phyloP scores from a whole-genome alignment of 1,140 invertebrate species.

The Cotesia typhae region DNA sequence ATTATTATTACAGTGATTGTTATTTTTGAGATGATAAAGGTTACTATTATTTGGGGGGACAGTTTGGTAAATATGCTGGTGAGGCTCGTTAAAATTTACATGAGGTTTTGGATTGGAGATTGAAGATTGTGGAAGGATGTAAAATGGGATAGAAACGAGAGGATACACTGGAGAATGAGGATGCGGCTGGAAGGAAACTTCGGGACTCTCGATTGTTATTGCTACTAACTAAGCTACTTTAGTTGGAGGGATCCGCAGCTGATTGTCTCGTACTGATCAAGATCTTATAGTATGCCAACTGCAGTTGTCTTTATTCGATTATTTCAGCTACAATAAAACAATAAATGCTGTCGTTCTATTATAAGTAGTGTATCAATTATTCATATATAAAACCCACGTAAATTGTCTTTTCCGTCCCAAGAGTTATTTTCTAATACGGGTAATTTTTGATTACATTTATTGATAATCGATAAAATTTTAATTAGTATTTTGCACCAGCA shows the following conservation, averaged over 20 bases:
- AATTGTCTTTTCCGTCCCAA: too few species aligned
- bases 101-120: too few species aligned
- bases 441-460: too few species aligned
- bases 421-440: too few species aligned
- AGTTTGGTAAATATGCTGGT: too few species aligned
- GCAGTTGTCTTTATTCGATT: slow-evolving; percentile 13
- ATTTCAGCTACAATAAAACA: neutral
- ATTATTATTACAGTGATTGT: slow-evolving; percentile 3
- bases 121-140: too few species aligned
- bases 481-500: too few species aligned
- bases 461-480: too few species aligned
- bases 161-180: neutral
- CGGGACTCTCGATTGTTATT: neutral
- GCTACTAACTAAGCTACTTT: slow-evolving; percentile 19
- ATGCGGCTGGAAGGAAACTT: neutral
- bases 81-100: too few species aligned
- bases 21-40: slow-evolving; percentile 14
- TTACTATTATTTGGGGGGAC: neutral
- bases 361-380: too few species aligned
- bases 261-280: slow-evolving; percentile 25
- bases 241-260: slow-evolving; percentile 16
- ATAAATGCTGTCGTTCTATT: neutral
- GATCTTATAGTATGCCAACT: slow-evolving; percentile 10
- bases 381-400: too few species aligned
- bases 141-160: neutral